Percentiles rank a stretch among this genome's conserved stretches.
Conservation (phyloP, 2,797 vertebrate species). For the Lutra lutra region DNA sequence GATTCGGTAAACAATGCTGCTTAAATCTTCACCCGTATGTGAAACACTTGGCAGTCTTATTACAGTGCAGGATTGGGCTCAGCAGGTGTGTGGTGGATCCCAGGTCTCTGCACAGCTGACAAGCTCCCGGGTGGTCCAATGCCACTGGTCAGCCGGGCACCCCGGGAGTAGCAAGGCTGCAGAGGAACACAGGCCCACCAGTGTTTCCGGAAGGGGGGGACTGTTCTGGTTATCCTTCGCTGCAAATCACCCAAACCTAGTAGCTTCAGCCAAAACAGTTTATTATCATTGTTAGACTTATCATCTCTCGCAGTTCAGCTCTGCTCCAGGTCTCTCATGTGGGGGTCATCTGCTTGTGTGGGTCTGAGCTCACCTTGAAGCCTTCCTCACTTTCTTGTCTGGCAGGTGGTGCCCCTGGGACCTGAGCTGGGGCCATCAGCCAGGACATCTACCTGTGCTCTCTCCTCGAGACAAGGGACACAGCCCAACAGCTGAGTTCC, state of each 20-base stretch:
- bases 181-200: background rate
- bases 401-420: background rate
- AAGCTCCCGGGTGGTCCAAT: background rate
- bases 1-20: background rate
- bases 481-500: background rate
- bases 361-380: background rate
- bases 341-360: background rate
- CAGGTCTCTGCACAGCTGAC: background rate
- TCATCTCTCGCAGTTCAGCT: background rate
- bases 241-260: background rate
- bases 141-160: background rate
- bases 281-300: background rate
- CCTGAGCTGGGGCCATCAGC: background rate
- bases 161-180: background rate
- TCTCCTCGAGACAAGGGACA: background rate
- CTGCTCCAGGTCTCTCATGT: background rate
- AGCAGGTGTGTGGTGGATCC: background rate
- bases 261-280: background rate
- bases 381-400: fast-evolving
- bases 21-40: background rate
- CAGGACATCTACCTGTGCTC: background rate
- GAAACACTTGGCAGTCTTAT: background rate
- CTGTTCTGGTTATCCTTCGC: background rate
- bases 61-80: background rate
- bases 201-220: background rate